These are phyloP conservation scores for Lordiphosa collinella DNA, from an alignment of 1,140 invertebrate species.

Conservation along the genomic window DNA sequence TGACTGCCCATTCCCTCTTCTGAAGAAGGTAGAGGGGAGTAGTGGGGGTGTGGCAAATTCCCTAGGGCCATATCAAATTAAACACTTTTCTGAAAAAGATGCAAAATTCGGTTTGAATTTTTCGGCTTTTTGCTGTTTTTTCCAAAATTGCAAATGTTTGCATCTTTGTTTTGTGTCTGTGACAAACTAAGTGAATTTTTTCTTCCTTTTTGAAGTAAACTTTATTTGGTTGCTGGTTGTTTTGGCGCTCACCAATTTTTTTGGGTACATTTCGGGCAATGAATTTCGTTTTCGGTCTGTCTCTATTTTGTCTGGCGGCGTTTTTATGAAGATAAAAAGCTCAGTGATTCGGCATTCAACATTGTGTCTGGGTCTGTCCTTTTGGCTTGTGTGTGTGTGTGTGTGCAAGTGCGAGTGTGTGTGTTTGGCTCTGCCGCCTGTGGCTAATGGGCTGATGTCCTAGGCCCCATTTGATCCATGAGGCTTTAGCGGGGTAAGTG, in stretches of 20 bases:
- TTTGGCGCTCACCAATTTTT: slow-evolving; percentile 53
- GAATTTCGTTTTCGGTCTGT: slow-evolving; percentile 43
- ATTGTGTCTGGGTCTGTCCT: slow-evolving; percentile 39
- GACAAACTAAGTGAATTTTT: slow-evolving; percentile 53
- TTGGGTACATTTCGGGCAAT: slow-evolving; percentile 52
- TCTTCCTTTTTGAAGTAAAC: slow-evolving; percentile 44
- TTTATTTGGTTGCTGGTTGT: slow-evolving; percentile 65
- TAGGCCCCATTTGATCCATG: slow-evolving; percentile 36
- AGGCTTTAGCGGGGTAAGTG: background rate
- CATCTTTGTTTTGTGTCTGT: slow-evolving; percentile 34
- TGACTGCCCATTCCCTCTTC: slow-evolving; percentile 21
- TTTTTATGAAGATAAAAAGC: slow-evolving; percentile 77
- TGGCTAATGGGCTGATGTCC: slow-evolving; percentile 58
- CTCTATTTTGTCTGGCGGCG: slow-evolving; percentile 42
- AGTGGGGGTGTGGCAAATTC: background rate
- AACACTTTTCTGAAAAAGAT: slow-evolving; percentile 48
- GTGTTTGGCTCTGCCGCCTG: slow-evolving; percentile 26
- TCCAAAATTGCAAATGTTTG: slow-evolving; percentile 51
- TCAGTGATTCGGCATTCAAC: slow-evolving; percentile 41
- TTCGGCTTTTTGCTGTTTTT: slow-evolving; percentile 36
- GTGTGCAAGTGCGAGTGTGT: background rate
- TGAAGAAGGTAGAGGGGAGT: background rate
- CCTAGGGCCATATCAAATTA: slow-evolving; percentile 57
- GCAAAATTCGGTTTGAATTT: slow-evolving; percentile 68
- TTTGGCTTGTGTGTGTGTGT: slow-evolving; percentile 29